Base-by-base conservation (phyloP, 2,113 vertebrate species). In the Proteles cristata region DNA sequence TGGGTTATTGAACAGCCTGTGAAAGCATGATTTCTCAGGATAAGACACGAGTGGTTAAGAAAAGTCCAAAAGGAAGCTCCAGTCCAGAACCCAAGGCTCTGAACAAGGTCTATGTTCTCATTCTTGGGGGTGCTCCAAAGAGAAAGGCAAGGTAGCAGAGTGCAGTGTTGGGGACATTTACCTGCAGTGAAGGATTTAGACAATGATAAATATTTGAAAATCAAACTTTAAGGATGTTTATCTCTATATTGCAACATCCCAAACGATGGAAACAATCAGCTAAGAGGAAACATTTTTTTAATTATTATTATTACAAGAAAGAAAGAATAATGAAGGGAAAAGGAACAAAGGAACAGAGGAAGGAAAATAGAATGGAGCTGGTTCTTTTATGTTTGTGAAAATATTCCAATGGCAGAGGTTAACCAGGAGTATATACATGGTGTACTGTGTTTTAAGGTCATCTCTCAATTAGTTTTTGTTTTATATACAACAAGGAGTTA, bases 81-180 rank as follows among this genome's bases (percentile, higher is more conserved):
- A 58, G 25, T 2, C 43, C 9, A 43, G 48, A 4, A 9, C 2
- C 2, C 17, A 26, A 48, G 35, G 1, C 11, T 39, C 8, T 31
- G 25, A 17, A 17, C 25, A 31, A 11, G 12, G 17, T 5, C 17
- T 45, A 4, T 10, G 16, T 9, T 73, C 25, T 31, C 55, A 5
- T 17, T 33, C 14, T 15, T 45, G 35, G 19, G 35, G 55, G 6
- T 48, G 28, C 10, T 83, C 10, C 23, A 28, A 31, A 7, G 19
- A 71, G 12, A 73, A 9, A 4, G 8, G 14, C 7, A 14, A 15
- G 3, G 48, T 17, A 33, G 35, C 3, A 6, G 5, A 39, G 10
- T 26, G 11, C 14, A 26, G 23, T 31, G 23, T 14, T 7, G 2
- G 2, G 7, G 8, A 4, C 3, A 3, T 63, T 50, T 5, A 39